A percentile compares a stretch with the other conserved stretches of the same genome.
phyloP scores from a whole-genome alignment of 2,797 vertebrate species.

The Sebastiscus tertius region DNA sequence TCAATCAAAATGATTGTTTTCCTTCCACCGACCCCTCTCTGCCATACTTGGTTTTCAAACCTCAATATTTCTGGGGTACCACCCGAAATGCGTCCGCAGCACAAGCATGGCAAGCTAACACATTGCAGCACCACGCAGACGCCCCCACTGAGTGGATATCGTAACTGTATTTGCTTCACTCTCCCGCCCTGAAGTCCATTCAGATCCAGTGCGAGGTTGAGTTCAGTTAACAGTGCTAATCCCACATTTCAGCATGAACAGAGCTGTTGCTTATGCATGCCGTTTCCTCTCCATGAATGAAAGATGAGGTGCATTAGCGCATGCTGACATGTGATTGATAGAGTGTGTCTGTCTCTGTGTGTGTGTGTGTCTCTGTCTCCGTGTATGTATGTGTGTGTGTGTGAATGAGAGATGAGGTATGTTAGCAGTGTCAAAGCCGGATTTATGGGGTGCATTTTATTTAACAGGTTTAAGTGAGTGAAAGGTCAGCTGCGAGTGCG shows the following conservation, averaged over 20 bases:
- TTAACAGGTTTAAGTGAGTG: constrained; percentile 74
- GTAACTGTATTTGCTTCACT: neutral
- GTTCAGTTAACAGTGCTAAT: constrained; percentile 26
- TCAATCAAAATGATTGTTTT: neutral
- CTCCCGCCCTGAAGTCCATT: constrained; percentile 4
- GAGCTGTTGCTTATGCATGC: constrained; percentile 41
- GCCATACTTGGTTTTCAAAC: neutral
- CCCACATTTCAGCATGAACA: constrained; percentile 34
- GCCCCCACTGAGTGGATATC: neutral
- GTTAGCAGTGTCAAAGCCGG: constrained; percentile 48
- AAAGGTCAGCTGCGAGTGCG: constrained; percentile 69
- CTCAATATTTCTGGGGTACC: neutral
- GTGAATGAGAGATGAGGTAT: constrained; percentile 38
- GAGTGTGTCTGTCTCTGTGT: constrained; percentile 6
- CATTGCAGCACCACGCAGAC: neutral
- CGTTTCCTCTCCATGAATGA: constrained; percentile 61
- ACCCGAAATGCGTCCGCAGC: no score
- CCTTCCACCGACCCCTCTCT: neutral
- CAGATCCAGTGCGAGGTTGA: neutral
- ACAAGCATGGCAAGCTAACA: neutral
- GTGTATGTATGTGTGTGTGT: neutral
- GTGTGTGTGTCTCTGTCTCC: constrained; percentile 9
- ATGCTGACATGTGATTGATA: constrained; percentile 49
- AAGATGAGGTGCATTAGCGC: constrained; percentile 66
- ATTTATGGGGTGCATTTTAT: constrained; percentile 75